Base-by-base conservation (phyloP, 2,888 invertebrate species). In the Stenchaetothrips biformis region DNA sequence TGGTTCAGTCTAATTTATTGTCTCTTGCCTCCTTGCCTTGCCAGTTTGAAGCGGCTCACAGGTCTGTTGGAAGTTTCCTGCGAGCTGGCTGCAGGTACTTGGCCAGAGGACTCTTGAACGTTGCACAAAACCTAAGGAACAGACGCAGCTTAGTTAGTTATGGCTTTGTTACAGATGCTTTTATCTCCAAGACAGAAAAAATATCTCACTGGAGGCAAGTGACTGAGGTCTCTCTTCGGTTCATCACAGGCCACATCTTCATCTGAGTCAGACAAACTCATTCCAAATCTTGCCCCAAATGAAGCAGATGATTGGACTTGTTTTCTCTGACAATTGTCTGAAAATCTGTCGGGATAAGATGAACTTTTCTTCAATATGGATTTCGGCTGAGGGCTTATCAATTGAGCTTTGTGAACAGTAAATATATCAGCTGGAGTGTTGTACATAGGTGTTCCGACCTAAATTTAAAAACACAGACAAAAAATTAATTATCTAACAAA, bases 11-110 rank as follows among this genome's bases (percentile, higher is more conserved):
- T 37, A 21, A 74, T 0, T 74, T 74, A 74, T 74, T 21, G 67
- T 25, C 25, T 74, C 67, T 74, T 74, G 53, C 11, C 53, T 18
- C 53, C 53, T 74, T 74, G 67, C 9, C 67, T 21, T 74, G 67
- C 67, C 25, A 25, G 67, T 74, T 74, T 74, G 67, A 74, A 74
- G 25, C 67, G 67, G 67, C 67, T 74, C 67, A 74, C 67, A 25
- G 67, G 67, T 21, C 67, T 74, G 7, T 21, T 21, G 7, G 67
- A 9, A 11, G 67, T 8, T 25, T 74, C 67, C 8, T 74, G 67
- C 21, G 67, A 11, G 11, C 7, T 25, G 11, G 67, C 7, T 1
- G 2, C 9, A 25, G 21, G 25, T 25, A 7, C 8, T 7, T n/a
- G 11, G 0, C 21, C 7, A 25, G 21, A 7, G 21, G 67, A 74